These are phyloP conservation scores for Brachynemurus nebulosus DNA, from an alignment of 2,888 invertebrate species.

Conservation along the genomic window DNA sequence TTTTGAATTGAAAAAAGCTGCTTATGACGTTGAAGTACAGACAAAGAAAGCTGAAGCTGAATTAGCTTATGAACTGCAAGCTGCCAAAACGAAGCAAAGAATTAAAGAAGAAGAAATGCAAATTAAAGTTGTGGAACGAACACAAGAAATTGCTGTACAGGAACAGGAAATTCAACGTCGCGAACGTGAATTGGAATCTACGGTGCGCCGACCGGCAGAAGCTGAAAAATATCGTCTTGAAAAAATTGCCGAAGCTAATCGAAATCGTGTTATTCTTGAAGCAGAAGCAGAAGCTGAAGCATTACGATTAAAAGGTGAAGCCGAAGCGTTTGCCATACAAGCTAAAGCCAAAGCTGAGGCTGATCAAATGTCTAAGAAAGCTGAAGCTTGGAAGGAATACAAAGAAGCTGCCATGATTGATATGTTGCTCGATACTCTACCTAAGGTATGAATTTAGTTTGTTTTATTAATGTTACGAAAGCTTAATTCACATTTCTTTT, in stretches of 20 bases:
- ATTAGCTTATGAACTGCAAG: conserved; percentile 85
- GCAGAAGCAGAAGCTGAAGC: conserved; percentile 94
- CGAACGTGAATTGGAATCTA: conserved; percentile 87
- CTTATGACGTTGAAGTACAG: conserved; percentile 93
- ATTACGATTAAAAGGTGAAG: conserved; percentile 70
- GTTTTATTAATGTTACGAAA: not conserved
- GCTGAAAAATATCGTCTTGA: conserved; percentile 86
- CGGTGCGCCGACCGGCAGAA: conserved; percentile 85
- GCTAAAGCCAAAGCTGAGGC: conserved; percentile 94
- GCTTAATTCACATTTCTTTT: not conserved
- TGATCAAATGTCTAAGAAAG: conserved; percentile 94
- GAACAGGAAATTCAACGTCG: conserved; percentile 68
- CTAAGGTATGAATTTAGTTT: conserved; percentile 60
- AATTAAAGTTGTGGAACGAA: conserved; percentile 79
- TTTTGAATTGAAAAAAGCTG: conserved; percentile 93
- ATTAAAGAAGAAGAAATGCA: conserved; percentile 98
- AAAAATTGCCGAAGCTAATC: conserved; percentile 88
- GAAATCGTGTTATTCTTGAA: conserved; percentile 75
- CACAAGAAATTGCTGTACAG: conserved; percentile 77
- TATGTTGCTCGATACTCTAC: conserved; percentile 89
- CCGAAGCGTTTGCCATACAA: conserved; percentile 84
- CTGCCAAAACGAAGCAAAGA: conserved; percentile 88
- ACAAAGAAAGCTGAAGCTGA: conserved; percentile 89
- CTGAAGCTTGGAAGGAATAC: conserved; percentile 94
- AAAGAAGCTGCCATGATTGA: conserved; percentile 92